A percentile compares a stretch with the other conserved stretches of the same genome.
Evolutionary conservation across 1,140 invertebrate genomes (phyloP).

Genomic region (Lineus longissimus): DNA sequence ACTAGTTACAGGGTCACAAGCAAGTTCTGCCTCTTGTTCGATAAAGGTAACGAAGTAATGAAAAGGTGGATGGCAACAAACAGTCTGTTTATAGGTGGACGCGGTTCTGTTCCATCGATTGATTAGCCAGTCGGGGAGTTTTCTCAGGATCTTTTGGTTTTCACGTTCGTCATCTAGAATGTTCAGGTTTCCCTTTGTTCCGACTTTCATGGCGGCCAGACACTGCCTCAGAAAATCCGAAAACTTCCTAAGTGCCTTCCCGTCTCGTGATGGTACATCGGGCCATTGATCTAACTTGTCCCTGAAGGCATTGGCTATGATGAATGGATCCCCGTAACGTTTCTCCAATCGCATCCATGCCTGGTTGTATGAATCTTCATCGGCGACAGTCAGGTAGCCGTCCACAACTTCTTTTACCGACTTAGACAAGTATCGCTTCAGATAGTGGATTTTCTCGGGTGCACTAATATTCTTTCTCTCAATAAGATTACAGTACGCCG

Average conservation of each 20-base stretch:
- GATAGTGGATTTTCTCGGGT: conserved; percentile 8
- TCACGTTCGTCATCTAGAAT: too few relatives aligned
- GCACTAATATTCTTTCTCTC: not conserved
- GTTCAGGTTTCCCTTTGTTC: too few relatives aligned
- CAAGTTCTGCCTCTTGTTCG: too few relatives aligned
- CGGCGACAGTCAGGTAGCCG: conserved; percentile 6
- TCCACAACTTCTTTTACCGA: conserved; percentile 8
- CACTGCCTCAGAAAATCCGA: conserved; percentile 21
- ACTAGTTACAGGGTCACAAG: too few relatives aligned
- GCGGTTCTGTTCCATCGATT: too few relatives aligned
- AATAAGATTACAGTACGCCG: not conserved
- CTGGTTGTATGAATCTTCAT: conserved; percentile 9
- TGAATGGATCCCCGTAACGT: conserved; percentile 16
- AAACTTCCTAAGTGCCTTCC: conserved; percentile 15
- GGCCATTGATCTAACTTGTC: conserved; percentile 15
- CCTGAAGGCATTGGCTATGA: conserved; percentile 11
- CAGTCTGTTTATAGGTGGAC: too few relatives aligned
- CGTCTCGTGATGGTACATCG: conserved; percentile 5
- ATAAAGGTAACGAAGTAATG: too few relatives aligned
- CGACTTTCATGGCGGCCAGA: too few relatives aligned
- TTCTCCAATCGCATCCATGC: conserved; percentile 9
- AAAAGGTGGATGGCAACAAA: too few relatives aligned
- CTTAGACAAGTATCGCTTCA: conserved; percentile 9
- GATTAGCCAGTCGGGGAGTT: too few relatives aligned
- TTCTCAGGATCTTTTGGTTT: too few relatives aligned